Evolutionary conservation across 2,113 vertebrate genomes (phyloP).

Genomic region (Agapornis roseicollis): DNA sequence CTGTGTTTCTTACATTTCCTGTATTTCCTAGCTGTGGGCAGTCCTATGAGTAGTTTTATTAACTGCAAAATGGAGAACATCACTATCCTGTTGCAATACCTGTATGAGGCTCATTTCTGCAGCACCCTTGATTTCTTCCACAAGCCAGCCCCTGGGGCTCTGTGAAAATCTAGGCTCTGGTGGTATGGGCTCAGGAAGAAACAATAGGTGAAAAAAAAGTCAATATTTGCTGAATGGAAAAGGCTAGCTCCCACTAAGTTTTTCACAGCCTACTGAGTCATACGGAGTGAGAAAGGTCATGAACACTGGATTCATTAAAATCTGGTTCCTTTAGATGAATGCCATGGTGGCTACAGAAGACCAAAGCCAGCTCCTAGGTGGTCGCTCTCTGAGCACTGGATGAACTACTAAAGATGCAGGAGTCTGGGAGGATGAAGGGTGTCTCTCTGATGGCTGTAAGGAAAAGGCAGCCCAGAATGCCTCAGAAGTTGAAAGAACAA

Average conservation of each 20-base stretch:
- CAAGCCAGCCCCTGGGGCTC: not conserved
- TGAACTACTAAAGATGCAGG: not conserved
- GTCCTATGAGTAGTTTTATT: not conserved
- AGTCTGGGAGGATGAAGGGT: not conserved
- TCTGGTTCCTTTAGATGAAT: not conserved
- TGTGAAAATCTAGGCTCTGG: not conserved
- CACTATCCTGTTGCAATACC: not conserved
- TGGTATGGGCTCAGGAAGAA: not conserved
- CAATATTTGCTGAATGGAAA: not conserved
- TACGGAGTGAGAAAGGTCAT: not conserved
- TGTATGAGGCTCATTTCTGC: fast-evolving
- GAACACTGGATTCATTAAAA: not conserved
- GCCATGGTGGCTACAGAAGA: not conserved
- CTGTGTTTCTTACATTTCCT: not conserved
- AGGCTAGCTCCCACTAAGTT: not conserved
- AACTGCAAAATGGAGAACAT: not conserved
- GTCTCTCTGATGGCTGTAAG: not conserved
- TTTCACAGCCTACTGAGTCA: not conserved
- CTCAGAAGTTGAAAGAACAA: not conserved
- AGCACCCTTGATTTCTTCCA: not conserved
- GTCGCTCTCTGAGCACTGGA: not conserved
- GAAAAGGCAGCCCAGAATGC: not conserved
- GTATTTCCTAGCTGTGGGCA: not conserved
- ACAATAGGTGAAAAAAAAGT: not conserved
- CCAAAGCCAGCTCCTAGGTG: not conserved